Percentiles rank a stretch among this genome's conserved stretches.
phyloP scores from a whole-genome alignment of 37 sponge, comb jelly and placozoan genomes.

The Bolinopsis microptera region DNA sequence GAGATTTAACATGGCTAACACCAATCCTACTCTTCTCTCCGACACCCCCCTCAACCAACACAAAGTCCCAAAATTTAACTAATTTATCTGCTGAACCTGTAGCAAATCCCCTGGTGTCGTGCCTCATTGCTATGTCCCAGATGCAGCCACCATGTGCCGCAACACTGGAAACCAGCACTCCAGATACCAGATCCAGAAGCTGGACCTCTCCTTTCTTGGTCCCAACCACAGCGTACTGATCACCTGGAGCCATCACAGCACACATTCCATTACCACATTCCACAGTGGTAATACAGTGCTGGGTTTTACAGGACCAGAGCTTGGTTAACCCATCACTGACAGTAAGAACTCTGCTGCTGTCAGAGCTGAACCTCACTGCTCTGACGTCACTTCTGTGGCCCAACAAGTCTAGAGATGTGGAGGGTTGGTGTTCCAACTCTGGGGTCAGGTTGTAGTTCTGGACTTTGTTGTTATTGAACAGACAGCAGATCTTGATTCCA shows the following conservation, averaged over 20 bases:
- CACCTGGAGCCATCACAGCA: constrained; percentile 83
- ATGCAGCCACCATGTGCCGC: constrained; percentile 77
- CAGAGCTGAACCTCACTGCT: constrained; percentile 81
- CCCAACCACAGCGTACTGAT: constrained; percentile 82
- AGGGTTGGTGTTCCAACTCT: background rate
- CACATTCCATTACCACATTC: constrained; percentile 78
- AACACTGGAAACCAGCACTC: constrained; percentile 70
- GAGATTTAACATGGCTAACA: constrained; percentile 73
- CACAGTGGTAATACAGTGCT: constrained; percentile 78
- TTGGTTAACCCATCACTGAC: constrained; percentile 75
- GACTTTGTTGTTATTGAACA: constrained; percentile 47
- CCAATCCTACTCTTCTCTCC: constrained; percentile 68
- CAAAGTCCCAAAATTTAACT: constrained; percentile 97
- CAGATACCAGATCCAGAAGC: constrained; percentile 78
- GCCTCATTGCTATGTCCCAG: constrained; percentile 77
- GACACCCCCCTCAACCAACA: constrained; percentile 69
- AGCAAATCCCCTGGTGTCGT: constrained; percentile 83
- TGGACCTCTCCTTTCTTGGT: constrained; percentile 85
- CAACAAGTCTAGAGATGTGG: background rate
- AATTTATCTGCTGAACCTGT: constrained; percentile 85
- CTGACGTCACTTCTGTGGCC: constrained; percentile 65
- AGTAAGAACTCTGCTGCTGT: constrained; percentile 73
- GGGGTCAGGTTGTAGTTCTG: background rate
- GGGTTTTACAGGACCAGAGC: constrained; percentile 74
- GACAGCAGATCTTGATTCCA: background rate